Evolutionary conservation across 2,113 vertebrate species (phyloP).

Genomic region (Channa argus): DNA sequence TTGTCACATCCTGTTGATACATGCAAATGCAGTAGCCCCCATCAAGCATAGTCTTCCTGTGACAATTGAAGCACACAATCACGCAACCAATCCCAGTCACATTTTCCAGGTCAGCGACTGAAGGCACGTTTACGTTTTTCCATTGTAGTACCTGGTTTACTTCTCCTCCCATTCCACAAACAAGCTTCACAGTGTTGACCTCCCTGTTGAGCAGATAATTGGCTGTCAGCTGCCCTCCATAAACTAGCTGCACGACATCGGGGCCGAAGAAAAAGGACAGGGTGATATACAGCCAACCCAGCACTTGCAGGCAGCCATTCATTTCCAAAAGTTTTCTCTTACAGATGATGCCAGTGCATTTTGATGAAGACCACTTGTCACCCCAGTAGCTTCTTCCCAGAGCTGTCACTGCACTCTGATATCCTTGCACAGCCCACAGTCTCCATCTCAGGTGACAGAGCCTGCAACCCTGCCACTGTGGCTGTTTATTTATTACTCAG

Average conservation of each 20-base stretch:
- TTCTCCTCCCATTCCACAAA: constrained; percentile 26
- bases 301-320: constrained; percentile 51
- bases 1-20: constrained; percentile 12
- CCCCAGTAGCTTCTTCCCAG: constrained; percentile 43
- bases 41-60: constrained; percentile 6
- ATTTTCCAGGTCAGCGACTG: constrained; percentile 41
- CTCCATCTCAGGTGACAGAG: constrained; percentile 4
- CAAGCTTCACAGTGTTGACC: constrained; percentile 65
- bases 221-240: constrained; percentile 70
- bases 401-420: constrained; percentile 47
- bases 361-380: constrained; percentile 67
- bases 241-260: constrained; percentile 62
- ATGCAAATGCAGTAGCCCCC: constrained; percentile 5
- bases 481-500: constrained; percentile 50
- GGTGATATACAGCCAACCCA: constrained; percentile 60
- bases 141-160: constrained; percentile 27
- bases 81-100: constrained; percentile 31
- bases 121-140: constrained; percentile 23
- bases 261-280: constrained; percentile 57
- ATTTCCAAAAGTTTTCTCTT: constrained; percentile 60
- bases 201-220: constrained; percentile 72
- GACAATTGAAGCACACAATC: constrained; percentile 4
- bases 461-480: constrained; percentile 11
- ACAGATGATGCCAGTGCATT: constrained; percentile 46
- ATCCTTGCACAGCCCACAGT: constrained; percentile 17